These are phyloP conservation scores for Stenchaetothrips biformis DNA, from an alignment of 2,888 invertebrate genomes.

Conservation along the genomic window DNA sequence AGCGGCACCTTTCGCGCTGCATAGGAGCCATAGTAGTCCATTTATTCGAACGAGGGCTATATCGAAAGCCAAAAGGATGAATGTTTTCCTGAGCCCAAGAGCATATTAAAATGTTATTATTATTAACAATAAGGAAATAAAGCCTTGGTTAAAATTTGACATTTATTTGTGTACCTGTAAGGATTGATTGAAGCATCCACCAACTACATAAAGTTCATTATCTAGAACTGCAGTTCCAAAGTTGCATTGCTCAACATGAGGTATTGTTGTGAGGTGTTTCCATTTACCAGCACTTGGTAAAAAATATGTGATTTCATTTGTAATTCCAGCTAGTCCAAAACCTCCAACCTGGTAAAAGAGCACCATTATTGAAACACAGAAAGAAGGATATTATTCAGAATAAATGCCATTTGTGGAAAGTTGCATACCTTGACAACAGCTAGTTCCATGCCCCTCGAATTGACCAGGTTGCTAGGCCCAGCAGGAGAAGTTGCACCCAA, in stretches of 20 bases:
- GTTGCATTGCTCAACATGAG: conserved; percentile 68
- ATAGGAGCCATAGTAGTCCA: conserved; percentile 66
- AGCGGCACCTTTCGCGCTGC: conserved; percentile 60
- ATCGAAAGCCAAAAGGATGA: conserved; percentile 67
- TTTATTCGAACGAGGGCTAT: conserved; percentile 56
- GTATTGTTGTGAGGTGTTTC: conserved; percentile 62
- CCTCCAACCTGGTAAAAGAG: conserved; percentile 52
- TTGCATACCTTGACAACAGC: conserved; percentile 55
- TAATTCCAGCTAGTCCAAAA: conserved; percentile 60
- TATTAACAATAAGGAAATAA: neutral
- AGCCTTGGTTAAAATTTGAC: neutral
- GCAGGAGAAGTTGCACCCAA: conserved; percentile 34
- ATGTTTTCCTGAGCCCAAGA: conserved; percentile 54
- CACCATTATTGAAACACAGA: neutral
- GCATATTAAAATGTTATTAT: neutral
- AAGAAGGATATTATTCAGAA: neutral
- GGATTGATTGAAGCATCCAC: conserved; percentile 66
- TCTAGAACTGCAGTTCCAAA: conserved; percentile 64
- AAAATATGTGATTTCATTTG: conserved; percentile 64
- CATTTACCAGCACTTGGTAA: conserved; percentile 55
- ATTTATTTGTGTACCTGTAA: conserved; percentile 47
- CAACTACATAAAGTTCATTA: conserved; percentile 64
- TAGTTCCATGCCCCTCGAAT: conserved; percentile 63
- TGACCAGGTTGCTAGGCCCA: conserved; percentile 47
- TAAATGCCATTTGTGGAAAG: neutral